These are phyloP conservation scores for Diplosoma virens DNA, from an alignment of 23 tunicate genomes.

Conservation along the genomic window DNA sequence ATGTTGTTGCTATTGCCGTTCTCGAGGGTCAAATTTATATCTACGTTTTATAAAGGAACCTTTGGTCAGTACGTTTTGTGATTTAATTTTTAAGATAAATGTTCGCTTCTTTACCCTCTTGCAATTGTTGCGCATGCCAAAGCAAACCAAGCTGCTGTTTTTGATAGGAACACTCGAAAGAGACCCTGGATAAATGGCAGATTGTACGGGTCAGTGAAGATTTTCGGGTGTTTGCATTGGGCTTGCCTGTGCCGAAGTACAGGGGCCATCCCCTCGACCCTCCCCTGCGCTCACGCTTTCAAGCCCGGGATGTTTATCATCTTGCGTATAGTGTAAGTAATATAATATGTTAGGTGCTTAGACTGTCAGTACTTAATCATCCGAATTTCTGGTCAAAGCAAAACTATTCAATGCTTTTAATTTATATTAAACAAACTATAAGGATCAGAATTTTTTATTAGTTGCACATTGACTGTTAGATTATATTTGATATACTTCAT, in stretches of 20 bases:
- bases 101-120: neutral
- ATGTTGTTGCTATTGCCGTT: neutral
- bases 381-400: too few species aligned
- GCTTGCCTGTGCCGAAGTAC: constrained; percentile 90
- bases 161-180: constrained; percentile 78
- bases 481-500: too few species aligned
- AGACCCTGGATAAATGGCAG: constrained; percentile 85
- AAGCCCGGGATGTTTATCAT: constrained; percentile 89
- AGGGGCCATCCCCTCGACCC: constrained; percentile 93
- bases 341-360: too few species aligned
- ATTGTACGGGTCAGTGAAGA: constrained; percentile 83
- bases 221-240: constrained; percentile 92
- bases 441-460: too few species aligned
- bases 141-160: neutral
- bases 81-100: neutral
- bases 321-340: constrained; percentile 69
- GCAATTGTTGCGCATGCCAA: neutral
- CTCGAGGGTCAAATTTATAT: neutral
- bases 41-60: too few species aligned
- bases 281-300: constrained; percentile 92
- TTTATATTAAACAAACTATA: too few species aligned
- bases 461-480: too few species aligned
- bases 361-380: too few species aligned
- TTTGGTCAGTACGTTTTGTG: too few species aligned
- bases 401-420: too few species aligned